Percentiles rank a stretch among this genome's conserved stretches.
These are phyloP conservation scores for Azorinus chamasolen DNA, from an alignment of 2,888 invertebrate genomes.

Conservation along the genomic window DNA sequence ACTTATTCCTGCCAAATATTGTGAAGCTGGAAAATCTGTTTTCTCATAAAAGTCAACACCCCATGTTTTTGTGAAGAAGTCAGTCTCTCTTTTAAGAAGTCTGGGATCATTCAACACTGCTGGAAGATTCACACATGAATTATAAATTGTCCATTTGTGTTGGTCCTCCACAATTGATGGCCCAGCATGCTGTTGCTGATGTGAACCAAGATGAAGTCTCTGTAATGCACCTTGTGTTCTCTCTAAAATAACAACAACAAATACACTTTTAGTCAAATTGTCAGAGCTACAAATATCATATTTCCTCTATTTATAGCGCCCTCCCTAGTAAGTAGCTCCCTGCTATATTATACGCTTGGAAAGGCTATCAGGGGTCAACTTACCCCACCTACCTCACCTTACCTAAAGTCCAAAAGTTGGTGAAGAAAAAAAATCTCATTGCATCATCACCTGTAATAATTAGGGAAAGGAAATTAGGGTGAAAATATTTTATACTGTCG, in stretches of 20 bases:
- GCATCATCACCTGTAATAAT: too few relatives aligned
- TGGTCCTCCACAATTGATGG: conserved; percentile 85
- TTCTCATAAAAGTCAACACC: conserved; percentile 96
- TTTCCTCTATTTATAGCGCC: too few relatives aligned
- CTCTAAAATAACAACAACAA: conserved; percentile 12
- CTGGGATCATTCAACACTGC: conserved; percentile 98
- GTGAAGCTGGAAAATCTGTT: conserved; percentile 91
- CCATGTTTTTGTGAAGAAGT: conserved; percentile 99
- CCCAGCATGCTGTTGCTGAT: conserved; percentile 50
- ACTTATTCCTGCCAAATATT: conserved; percentile 93
- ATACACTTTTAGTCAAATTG: too few relatives aligned
- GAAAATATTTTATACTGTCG: too few relatives aligned
- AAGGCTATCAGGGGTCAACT: too few relatives aligned
- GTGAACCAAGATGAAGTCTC: conserved; percentile 38
- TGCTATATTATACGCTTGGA: too few relatives aligned
- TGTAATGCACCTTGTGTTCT: conserved; percentile 37
- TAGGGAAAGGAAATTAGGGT: too few relatives aligned
- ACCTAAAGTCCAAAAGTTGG: too few relatives aligned
- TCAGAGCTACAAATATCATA: too few relatives aligned
- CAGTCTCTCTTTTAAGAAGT: conserved; percentile 90
- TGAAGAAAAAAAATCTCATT: too few relatives aligned
- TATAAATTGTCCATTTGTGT: conserved; percentile 93
- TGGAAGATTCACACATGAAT: conserved; percentile 97
- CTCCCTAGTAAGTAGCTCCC: too few relatives aligned
- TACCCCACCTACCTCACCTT: too few relatives aligned